Percentiles rank a stretch among this genome's conserved stretches.
Conservation (phyloP, 2,797 vertebrate genomes). For the Cirrhinus mrigala region DNA sequence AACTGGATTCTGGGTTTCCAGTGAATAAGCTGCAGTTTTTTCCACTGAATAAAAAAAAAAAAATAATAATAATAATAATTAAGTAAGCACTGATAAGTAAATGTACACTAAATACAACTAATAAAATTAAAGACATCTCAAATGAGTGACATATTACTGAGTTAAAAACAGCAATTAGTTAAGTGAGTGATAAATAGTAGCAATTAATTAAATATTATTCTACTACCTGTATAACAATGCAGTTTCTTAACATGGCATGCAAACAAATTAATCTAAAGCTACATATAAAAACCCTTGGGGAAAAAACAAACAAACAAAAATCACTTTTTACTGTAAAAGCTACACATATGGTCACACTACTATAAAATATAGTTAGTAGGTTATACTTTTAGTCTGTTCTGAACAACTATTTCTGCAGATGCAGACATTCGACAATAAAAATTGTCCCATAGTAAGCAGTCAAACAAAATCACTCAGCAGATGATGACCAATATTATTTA, state of each 20-base stretch:
- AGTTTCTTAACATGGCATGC: background rate
- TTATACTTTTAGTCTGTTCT: background rate
- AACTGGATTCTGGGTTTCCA: background rate
- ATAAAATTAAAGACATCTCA: too few relatives aligned
- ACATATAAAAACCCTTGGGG: background rate
- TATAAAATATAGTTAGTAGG: background rate
- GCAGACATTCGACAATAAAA: conserved; percentile 6
- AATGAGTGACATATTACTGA: too few relatives aligned
- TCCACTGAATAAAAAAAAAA: background rate
- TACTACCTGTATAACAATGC: background rate
- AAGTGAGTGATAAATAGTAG: background rate
- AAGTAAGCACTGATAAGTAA: background rate
- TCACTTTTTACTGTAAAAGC: background rate
- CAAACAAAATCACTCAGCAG: conserved; percentile 30
- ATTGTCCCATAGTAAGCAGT: background rate
- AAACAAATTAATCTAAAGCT: background rate
- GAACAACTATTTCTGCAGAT: conserved; percentile 19
- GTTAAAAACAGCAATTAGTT: too few relatives aligned
- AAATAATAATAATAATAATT: too few relatives aligned
- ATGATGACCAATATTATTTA: conserved; percentile 47
- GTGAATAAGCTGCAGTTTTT: background rate
- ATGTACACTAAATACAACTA: background rate
- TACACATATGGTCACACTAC: background rate
- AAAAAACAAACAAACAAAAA: background rate
- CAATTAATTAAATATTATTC: background rate